Base-by-base conservation (phyloP, 2,888 invertebrate genomes). In the Diabrotica balteata region DNA sequence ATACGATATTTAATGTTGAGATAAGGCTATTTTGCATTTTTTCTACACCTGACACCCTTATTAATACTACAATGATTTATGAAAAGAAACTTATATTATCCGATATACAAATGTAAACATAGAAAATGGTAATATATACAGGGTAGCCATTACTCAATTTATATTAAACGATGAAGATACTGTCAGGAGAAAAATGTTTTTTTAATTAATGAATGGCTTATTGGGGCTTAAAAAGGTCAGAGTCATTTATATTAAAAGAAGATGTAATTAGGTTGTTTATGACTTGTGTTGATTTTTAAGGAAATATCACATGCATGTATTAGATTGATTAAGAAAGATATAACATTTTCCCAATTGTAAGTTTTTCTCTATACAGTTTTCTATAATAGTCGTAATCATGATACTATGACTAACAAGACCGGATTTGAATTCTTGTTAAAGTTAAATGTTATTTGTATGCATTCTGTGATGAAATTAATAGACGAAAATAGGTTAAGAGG, bases 21-120 rank as follows among this genome's bases (percentile, higher is more conserved):
- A 76, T 76, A 76, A 76, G 76, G 71, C 67, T 74, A 72, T 72
- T 75, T 75, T 75, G 75, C 75, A 75, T 76, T 76, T 74, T 73
- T 77, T 75, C 72, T 75, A 76, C 76, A 76, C 75, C 75, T 76
- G 76, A 75, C 75, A 75, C 73, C 70, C 72, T 71, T 75, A 75
- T 75, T 75, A 76, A 73, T 66, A 72, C 73, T 67, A 67, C 68
- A 52, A 61, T 70, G 71, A 75, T 72, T 72, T 74, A 72, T 75
- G 60, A 65, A 70, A 63, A 63, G 66, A 52, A 61, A 61, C 53
- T 67, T 67, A 70, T 69, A 61, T 59, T 66, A 69, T 57, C 61
- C 57, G 66, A 63, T 60, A 68, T 64, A 70, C 70, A 67, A 70
- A 68, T 67, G 63, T 63, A 66, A 69, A 69, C 69, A 69, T 66